phyloP scores from a whole-genome alignment of 2,113 vertebrate species.

The Sceloporus tristichus region DNA sequence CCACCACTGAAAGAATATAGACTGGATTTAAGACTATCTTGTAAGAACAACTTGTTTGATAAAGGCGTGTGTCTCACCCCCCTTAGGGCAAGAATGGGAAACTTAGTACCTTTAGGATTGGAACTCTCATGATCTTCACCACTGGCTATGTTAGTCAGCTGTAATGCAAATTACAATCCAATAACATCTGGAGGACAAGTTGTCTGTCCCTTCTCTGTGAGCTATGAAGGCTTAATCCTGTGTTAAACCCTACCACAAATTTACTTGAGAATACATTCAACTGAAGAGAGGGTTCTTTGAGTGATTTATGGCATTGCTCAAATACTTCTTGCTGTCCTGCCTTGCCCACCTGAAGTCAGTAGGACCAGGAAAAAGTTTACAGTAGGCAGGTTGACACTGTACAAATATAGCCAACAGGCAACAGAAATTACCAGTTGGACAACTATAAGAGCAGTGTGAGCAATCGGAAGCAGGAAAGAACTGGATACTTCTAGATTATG shows the following conservation, averaged over 20 bases:
- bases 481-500: not conserved
- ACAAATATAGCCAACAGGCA: not conserved
- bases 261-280: not conserved
- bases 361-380: not conserved
- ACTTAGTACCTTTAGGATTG: not conserved
- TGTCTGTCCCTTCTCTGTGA: not conserved
- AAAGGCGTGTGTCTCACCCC: not conserved
- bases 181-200: not conserved
- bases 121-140: not conserved
- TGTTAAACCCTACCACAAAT: not conserved
- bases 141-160: not conserved
- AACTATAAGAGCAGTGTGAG: not conserved
- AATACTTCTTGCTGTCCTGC: not conserved
- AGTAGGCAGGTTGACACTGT: not conserved
- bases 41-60: not conserved
- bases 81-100: not conserved
- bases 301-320: not conserved
- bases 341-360: not conserved
- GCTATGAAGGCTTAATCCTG: not conserved
- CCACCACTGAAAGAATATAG: not conserved
- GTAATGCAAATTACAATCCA: not conserved
- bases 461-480: not conserved
- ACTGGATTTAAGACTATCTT: not conserved
- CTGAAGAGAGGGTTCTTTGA: not conserved
- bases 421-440: not conserved